These are phyloP conservation scores for Pocillopora grandis DNA, from an alignment of 92 coral and sea anemone species.

Conservation along the genomic window DNA sequence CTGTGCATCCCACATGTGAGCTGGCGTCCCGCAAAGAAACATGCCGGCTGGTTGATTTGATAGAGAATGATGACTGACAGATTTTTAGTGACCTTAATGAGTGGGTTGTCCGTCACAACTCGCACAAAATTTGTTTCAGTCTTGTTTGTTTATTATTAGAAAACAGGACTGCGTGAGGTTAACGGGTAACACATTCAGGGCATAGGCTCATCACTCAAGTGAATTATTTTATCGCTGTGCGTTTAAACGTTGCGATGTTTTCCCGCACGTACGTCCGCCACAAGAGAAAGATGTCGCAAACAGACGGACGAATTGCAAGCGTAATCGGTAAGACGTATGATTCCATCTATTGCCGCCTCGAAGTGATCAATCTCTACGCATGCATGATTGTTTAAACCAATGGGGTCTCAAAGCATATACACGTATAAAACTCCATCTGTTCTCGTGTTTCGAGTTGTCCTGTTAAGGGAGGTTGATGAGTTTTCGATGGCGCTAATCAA, in stretches of 20 bases:
- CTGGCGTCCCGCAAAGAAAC: conserved; percentile 16
- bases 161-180: not conserved
- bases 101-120: not conserved
- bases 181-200: not conserved
- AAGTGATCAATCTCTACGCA: not conserved
- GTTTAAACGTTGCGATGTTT: conserved; percentile 13
- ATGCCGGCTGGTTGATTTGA: conserved; percentile 2
- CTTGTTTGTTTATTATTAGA: not conserved
- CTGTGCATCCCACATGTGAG: not conserved
- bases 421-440: not conserved
- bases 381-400: not conserved
- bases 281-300: conserved; percentile 21
- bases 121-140: not conserved
- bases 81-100: not conserved
- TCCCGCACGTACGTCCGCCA: conserved; percentile 14
- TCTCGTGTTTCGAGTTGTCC: not conserved
- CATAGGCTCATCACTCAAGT: not conserved
- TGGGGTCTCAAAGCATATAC: not conserved
- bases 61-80: conserved; percentile 21
- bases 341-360: not conserved
- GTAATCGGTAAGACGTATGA: conserved; percentile 38
- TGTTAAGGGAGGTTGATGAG: not conserved
- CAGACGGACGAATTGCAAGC: conserved; percentile 25
- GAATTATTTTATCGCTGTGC: not conserved
- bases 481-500: not conserved